phyloP scores from a whole-genome alignment of 2,797 vertebrate genomes.

The Channallabes apus region DNA sequence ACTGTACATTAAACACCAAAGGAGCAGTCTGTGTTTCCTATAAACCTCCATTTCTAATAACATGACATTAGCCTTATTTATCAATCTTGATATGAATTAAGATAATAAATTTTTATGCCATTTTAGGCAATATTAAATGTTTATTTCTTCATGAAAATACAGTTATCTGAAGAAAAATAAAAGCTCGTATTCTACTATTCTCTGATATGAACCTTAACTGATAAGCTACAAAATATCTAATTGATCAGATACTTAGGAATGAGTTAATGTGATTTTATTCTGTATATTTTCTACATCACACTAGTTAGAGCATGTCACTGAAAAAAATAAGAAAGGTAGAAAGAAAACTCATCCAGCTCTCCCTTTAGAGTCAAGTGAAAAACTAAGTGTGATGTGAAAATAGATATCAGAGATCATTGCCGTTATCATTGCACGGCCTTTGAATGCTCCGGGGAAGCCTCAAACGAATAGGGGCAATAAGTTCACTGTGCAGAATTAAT shows the following conservation, averaged over 20 bases:
- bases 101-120: background rate
- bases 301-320: background rate
- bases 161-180: background rate
- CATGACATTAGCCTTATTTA: background rate
- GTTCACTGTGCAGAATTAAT: conserved; percentile 99
- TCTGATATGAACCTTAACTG: background rate
- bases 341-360: conserved; percentile 24
- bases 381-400: conserved; percentile 69
- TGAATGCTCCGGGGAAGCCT: conserved; percentile 95
- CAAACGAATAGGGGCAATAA: conserved; percentile 97
- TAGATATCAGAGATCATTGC: conserved; percentile 88
- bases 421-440: conserved; percentile 91
- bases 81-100: background rate
- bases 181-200: background rate
- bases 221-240: background rate
- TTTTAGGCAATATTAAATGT: background rate
- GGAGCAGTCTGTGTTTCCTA: background rate
- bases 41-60: background rate
- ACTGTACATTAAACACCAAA: background rate
- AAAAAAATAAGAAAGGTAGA: background rate
- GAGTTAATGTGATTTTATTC: background rate
- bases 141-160: background rate
- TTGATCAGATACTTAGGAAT: background rate
- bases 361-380: conserved; percentile 29
- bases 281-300: no score